Evolutionary conservation across 2,888 invertebrate genomes (phyloP).

Genomic region (Drosophila eohydei): DNA sequence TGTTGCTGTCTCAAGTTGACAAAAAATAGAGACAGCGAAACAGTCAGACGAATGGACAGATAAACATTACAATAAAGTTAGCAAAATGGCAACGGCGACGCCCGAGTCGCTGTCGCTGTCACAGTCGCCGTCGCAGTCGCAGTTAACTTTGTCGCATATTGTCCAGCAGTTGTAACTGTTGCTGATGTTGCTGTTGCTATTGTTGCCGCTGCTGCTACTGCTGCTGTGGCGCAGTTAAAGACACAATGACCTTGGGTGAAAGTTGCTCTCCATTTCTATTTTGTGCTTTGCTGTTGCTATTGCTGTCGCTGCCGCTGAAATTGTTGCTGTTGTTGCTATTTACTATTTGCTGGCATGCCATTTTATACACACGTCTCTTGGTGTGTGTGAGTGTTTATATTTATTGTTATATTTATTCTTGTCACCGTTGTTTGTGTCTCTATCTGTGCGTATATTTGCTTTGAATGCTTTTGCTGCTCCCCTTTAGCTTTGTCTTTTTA

Average conservation of each 20-base stretch:
- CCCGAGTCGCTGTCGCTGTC: conserved; percentile 1
- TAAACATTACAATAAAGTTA: conserved; percentile 44
- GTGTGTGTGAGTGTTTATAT: conserved; percentile 28
- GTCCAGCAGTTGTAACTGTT: conserved; percentile 53
- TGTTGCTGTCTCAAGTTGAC: conserved; percentile 13
- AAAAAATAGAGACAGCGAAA: conserved; percentile 7
- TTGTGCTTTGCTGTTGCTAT: conserved; percentile 55
- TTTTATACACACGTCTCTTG: conserved; percentile 39
- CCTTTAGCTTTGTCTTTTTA: conserved; percentile 49
- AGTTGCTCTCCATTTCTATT: conserved; percentile 81
- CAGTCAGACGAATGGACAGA: conserved; percentile 1
- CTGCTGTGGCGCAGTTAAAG: conserved; percentile 69
- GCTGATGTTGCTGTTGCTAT: conserved; percentile 26
- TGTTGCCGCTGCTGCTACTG: conserved; percentile 40
- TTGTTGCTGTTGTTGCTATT: conserved; percentile 17
- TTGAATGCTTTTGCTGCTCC: conserved; percentile 44
- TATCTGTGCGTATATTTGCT: conserved; percentile 29
- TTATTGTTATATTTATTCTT: conserved; percentile 65
- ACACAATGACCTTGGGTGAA: conserved; percentile 78
- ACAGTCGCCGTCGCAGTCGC: conserved; percentile 21
- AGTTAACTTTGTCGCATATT: conserved; percentile 61
- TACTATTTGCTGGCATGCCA: conserved; percentile 54
- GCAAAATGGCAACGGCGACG: conserved; percentile 50
- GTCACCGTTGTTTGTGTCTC: conserved; percentile 38
- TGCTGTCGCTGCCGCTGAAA: conserved; percentile 39